Percentiles rank a stretch among this genome's conserved stretches.
Evolutionary conservation across 1,140 invertebrate genomes (phyloP).

Genomic region (Drosophila lini): DNA sequence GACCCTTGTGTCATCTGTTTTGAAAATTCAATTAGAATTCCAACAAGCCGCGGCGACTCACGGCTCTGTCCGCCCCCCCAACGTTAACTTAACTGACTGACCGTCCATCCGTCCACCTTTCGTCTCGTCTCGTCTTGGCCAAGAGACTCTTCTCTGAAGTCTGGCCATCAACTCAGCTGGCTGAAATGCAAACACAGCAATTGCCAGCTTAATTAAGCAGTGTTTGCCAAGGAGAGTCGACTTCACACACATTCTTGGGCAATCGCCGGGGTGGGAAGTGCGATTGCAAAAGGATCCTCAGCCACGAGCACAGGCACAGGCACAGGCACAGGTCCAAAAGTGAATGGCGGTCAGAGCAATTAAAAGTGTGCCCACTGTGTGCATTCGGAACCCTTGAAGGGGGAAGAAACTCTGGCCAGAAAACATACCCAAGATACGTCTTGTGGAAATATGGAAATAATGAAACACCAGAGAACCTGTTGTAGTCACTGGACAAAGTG

Average conservation of each 20-base stretch:
- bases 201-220: constrained; percentile 55
- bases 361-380: constrained; percentile 27
- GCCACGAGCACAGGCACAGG: background rate
- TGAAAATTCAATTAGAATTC: constrained; percentile 33
- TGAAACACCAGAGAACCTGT: constrained; percentile 42
- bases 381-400: constrained; percentile 12
- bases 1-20: background rate
- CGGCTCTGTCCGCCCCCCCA: constrained; percentile 1
- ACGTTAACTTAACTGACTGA: background rate
- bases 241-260: constrained; percentile 36
- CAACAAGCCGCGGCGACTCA: background rate
- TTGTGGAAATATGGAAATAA: constrained; percentile 28
- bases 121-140: background rate
- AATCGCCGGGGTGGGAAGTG: constrained; percentile 40
- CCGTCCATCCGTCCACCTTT: background rate
- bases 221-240: constrained; percentile 40
- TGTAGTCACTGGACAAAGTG: constrained; percentile 15
- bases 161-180: constrained; percentile 5
- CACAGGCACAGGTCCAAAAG: constrained; percentile 2
- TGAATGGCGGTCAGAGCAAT: constrained; percentile 40
- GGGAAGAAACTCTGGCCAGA: background rate
- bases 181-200: constrained; percentile 48
- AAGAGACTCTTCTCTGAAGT: background rate
- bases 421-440: background rate
- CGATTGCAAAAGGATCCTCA: constrained; percentile 66